A percentile compares a stretch with the other conserved stretches of the same genome.
These are phyloP conservation scores for Anguilla marmorata DNA, from an alignment of 2,797 vertebrate genomes.

Conservation along the genomic window DNA sequence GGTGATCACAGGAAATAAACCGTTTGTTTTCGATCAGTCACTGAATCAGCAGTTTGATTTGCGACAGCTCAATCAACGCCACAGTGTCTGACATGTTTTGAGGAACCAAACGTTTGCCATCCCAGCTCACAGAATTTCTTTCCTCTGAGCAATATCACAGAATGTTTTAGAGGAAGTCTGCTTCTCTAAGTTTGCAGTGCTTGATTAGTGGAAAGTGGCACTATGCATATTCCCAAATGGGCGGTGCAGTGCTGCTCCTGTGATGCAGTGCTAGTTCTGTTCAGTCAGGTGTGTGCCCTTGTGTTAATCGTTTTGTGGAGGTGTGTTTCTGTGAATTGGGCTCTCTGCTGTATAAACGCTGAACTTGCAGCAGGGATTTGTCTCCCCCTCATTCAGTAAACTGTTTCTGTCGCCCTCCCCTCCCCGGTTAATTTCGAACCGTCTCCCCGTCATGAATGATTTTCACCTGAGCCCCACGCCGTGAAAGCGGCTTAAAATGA, in stretches of 20 bases:
- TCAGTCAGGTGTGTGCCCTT: not conserved
- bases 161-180: not conserved
- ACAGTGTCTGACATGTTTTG: not conserved
- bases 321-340: not conserved
- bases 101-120: not conserved
- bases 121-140: not conserved
- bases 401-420: not conserved
- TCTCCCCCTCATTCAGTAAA: not conserved
- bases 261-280: not conserved
- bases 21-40: not conserved
- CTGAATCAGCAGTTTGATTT: not conserved
- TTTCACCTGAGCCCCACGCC: slow-evolving; percentile 12
- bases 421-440: not conserved
- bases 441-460: not conserved
- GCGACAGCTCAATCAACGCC: not conserved
- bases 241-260: not conserved
- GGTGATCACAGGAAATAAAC: not conserved
- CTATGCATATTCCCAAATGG: not conserved
- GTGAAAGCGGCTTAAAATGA: not conserved
- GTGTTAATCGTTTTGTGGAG: not conserved
- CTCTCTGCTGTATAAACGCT: not conserved
- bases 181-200: not conserved
- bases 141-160: not conserved
- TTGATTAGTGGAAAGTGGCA: not conserved
- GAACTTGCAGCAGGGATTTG: not conserved